Evolutionary conservation across 2,888 invertebrate species (phyloP).

Genomic region (Meliscaeva auricollis): DNA sequence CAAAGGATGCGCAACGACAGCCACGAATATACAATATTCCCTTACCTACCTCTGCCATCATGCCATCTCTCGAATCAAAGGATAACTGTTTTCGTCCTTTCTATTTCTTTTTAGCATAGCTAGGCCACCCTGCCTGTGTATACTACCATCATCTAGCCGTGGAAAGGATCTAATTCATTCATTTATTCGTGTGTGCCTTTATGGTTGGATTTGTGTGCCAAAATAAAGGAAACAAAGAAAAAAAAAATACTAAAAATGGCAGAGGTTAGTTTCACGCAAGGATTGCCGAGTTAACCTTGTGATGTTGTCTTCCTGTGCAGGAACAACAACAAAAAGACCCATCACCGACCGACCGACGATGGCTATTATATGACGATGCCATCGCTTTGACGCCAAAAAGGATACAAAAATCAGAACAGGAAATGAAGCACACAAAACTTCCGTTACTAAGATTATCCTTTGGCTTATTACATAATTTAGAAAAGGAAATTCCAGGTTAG

Average conservation of each 20-base stretch:
- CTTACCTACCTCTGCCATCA: slow-evolving; percentile 5
- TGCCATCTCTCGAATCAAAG: slow-evolving; percentile 29
- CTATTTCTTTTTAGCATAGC: not conserved
- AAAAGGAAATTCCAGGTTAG: slow-evolving; percentile 8
- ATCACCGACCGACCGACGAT: not conserved
- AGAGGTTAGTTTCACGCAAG: slow-evolving; percentile 52
- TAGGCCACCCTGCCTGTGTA: not conserved
- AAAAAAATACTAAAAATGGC: not conserved
- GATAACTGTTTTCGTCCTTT: slow-evolving; percentile 32
- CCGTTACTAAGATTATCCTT: slow-evolving; percentile 42
- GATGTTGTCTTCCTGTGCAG: slow-evolving; percentile 15
- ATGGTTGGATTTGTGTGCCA: slow-evolving; percentile 40
- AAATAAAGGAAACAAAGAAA: slow-evolving; percentile 12
- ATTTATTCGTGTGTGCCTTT: slow-evolving; percentile 57
- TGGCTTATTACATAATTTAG: slow-evolving; percentile 53
- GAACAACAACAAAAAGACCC: not conserved
- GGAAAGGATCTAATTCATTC: slow-evolving; percentile 57
- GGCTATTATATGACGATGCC: not conserved
- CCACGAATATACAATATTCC: slow-evolving; percentile 35
- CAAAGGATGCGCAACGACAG: slow-evolving; percentile 51
- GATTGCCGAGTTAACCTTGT: slow-evolving; percentile 55
- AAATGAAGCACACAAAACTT: slow-evolving; percentile 22
- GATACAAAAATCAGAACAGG: slow-evolving; percentile 43
- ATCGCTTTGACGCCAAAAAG: not conserved
- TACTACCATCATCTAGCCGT: slow-evolving; percentile 1